Percentiles rank a stretch among this genome's conserved stretches.
These are phyloP conservation scores for Notocelia uddmanniana DNA, from an alignment of 2,888 invertebrate genomes.

Conservation along the genomic window DNA sequence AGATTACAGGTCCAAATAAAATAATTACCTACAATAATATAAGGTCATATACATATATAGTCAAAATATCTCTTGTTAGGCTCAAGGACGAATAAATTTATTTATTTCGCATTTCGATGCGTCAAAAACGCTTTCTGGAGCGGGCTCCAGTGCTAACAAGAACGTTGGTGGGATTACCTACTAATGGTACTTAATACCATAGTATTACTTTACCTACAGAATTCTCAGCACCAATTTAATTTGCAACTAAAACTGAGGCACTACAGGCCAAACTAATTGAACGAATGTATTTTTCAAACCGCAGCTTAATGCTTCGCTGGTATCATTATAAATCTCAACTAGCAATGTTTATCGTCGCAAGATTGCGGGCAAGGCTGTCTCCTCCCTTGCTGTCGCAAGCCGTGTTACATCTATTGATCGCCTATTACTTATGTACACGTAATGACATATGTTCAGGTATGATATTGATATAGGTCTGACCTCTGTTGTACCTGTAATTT, in stretches of 20 bases:
- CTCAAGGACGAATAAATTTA: too few relatives aligned
- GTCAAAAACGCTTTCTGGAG: not conserved
- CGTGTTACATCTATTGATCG: slow-evolving; percentile 45
- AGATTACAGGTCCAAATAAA: too few relatives aligned
- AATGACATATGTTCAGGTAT: slow-evolving; percentile 46
- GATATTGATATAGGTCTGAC: slow-evolving; percentile 45
- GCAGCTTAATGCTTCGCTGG: slow-evolving; percentile 36
- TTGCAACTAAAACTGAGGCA: slow-evolving; percentile 29
- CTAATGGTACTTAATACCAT: slow-evolving; percentile 9
- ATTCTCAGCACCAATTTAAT: slow-evolving; percentile 20
- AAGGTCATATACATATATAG: too few relatives aligned
- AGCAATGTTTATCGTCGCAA: slow-evolving; percentile 62
- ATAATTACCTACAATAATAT: too few relatives aligned
- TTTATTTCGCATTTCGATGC: too few relatives aligned
- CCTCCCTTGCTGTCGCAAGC: slow-evolving; percentile 58
- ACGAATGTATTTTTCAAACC: slow-evolving; percentile 44
- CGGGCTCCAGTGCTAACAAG: not conserved
- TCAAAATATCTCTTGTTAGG: too few relatives aligned
- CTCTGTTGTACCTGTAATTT: slow-evolving; percentile 41
- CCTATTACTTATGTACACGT: slow-evolving; percentile 38
- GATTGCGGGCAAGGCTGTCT: slow-evolving; percentile 73
- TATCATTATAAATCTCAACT: slow-evolving; percentile 65
- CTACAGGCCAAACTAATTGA: slow-evolving; percentile 35
- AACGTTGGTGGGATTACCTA: not conserved
- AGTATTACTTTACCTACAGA: slow-evolving; percentile 3